These are phyloP conservation scores for Acanthurus tractus DNA, from an alignment of 2,797 vertebrate genomes.

Conservation along the genomic window DNA sequence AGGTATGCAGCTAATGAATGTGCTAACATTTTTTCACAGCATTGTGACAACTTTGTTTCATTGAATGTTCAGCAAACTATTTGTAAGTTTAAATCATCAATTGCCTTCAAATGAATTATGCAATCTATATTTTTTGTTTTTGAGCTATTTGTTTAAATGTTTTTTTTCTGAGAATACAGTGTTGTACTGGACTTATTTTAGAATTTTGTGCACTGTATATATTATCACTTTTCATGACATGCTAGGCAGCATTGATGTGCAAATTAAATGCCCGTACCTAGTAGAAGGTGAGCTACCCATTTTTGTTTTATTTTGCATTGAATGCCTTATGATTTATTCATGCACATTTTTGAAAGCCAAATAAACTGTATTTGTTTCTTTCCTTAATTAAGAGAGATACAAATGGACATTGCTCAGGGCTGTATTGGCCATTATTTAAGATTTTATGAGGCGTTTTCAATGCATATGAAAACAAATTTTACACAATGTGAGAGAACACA, in stretches of 20 bases:
- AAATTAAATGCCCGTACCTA: neutral
- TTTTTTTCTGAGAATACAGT: no score
- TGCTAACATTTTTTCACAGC: no score
- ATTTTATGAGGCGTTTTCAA: slow-evolving; percentile 41
- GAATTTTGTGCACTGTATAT: neutral
- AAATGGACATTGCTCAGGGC: slow-evolving; percentile 76
- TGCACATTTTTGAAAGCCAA: slow-evolving; percentile 73
- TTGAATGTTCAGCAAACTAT: no score
- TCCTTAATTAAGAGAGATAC: slow-evolving; percentile 68
- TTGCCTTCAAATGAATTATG: no score
- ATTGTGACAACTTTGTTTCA: no score
- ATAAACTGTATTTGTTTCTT: slow-evolving; percentile 77
- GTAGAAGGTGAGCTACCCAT: slow-evolving; percentile 7
- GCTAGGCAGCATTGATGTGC: neutral
- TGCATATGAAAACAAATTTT: slow-evolving; percentile 19
- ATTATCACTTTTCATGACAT: neutral
- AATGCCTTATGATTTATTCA: slow-evolving; percentile 84
- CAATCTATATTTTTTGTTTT: no score
- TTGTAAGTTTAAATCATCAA: no score
- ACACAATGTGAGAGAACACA: neutral
- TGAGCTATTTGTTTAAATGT: no score
- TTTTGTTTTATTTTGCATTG: slow-evolving; percentile 85
- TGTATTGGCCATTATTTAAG: slow-evolving; percentile 66
- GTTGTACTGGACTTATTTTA: neutral
- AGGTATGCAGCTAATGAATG: no score